Conservation (phyloP, 2,113 vertebrate species). For the Hyaena hyaena region DNA sequence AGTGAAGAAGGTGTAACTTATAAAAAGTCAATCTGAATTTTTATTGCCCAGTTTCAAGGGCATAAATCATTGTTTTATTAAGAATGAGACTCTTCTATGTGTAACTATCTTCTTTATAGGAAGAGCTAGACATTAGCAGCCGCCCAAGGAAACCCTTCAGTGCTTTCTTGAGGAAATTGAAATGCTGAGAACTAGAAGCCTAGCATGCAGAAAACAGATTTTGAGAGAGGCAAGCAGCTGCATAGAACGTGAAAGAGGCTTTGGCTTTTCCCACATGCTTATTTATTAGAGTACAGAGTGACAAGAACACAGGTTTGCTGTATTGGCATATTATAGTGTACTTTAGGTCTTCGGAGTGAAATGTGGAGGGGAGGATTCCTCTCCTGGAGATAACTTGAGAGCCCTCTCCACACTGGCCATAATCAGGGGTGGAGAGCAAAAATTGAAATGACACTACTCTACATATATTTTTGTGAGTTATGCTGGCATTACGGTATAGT, state of each 20-base stretch:
- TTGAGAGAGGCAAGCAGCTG: not conserved
- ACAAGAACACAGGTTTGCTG: not conserved
- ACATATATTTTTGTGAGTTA: not conserved
- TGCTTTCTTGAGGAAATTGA: not conserved
- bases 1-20: not conserved
- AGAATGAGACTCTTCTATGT: constrained; percentile 6
- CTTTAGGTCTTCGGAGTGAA: not conserved
- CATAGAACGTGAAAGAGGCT: not conserved
- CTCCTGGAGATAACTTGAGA: not conserved
- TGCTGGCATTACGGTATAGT: not conserved
- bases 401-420: not conserved
- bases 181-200: not conserved
- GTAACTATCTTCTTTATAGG: constrained; percentile 45
- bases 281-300: not conserved
- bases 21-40: constrained; percentile 63
- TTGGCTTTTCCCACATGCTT: not conserved
- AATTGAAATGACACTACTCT: not conserved
- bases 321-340: not conserved
- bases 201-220: not conserved
- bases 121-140: not conserved
- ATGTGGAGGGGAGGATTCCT: not conserved
- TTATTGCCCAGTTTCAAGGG: constrained; percentile 53
- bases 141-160: not conserved
- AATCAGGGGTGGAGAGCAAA: not conserved
- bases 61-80: constrained; percentile 66